Conservation (phyloP, 2,113 vertebrate species). For the Pelecanoides urinatrix region DNA sequence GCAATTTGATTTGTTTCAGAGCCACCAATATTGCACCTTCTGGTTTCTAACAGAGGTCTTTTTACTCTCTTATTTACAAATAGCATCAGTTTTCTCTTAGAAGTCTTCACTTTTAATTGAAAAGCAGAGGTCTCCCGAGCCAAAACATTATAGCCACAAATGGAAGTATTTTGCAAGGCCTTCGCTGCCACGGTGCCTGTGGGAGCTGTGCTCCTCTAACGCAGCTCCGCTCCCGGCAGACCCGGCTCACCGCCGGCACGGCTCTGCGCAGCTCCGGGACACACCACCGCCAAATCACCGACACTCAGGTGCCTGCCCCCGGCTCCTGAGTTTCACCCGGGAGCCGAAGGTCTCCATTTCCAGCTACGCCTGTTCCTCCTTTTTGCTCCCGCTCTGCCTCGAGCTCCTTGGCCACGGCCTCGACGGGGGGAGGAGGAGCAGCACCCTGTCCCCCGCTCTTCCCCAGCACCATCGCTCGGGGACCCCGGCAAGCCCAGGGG, state of each 20-base stretch:
- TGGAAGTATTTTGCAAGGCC: neutral
- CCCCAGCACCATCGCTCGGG: neutral
- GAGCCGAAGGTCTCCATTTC: neutral
- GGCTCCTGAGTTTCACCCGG: no score
- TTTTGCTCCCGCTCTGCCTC: neutral
- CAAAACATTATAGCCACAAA: neutral
- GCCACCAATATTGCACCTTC: neutral
- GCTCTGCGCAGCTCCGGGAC: rapidly evolving
- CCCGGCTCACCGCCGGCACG: neutral
- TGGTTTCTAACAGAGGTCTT: neutral
- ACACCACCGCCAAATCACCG: rapidly evolving
- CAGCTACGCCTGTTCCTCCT: neutral
- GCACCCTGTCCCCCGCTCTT: neutral
- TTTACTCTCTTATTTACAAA: neutral
- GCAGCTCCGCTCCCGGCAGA: rapidly evolving
- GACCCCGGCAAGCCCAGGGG: rapidly evolving
- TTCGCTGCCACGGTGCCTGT: neutral
- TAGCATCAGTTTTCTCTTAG: neutral
- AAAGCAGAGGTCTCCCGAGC: neutral
- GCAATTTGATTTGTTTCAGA: neutral
- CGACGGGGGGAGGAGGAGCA: neutral
- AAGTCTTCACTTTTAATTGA: neutral
- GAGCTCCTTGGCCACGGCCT: rapidly evolving
- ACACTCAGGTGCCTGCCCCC: neutral
- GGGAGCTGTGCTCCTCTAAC: neutral